These are phyloP conservation scores for Lasioglossum baleicum DNA, from an alignment of 1,140 invertebrate species.

Conservation along the genomic window DNA sequence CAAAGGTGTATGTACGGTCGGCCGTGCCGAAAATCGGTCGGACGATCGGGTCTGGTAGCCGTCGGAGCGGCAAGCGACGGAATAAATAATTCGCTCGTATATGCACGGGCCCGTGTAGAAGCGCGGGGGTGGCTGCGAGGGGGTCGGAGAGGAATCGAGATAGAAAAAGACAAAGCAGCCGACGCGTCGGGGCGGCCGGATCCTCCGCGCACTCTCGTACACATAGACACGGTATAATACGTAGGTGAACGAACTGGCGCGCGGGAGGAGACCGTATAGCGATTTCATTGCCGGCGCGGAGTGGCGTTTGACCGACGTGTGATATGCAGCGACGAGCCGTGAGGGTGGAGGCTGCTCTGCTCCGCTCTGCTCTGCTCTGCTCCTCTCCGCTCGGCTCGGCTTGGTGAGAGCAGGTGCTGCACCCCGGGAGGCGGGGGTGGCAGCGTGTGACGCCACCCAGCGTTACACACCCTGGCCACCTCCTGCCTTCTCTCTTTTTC, in stretches of 20 bases:
- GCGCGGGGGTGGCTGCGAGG: neutral
- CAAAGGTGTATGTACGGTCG: conserved; percentile 62
- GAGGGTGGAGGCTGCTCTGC: conserved; percentile 47
- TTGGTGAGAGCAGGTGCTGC: conserved; percentile 37
- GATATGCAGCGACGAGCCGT: conserved; percentile 69
- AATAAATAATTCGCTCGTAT: conserved; percentile 65
- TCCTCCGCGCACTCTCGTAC: conserved; percentile 6
- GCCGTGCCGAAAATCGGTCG: conserved; percentile 64
- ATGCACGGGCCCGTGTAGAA: conserved; percentile 41
- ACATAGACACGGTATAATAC: conserved; percentile 33
- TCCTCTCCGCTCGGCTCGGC: no score
- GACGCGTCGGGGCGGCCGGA: neutral
- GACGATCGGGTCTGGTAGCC: conserved; percentile 61
- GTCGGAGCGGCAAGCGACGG: conserved; percentile 63
- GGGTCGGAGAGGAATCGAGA: neutral
- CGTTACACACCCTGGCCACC: conserved; percentile 54
- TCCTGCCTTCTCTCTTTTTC: conserved; percentile 61
- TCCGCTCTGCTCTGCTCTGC: no score
- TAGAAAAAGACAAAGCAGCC: no score
- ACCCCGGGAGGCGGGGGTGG: conserved; percentile 29
- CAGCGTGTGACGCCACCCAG: conserved; percentile 60
- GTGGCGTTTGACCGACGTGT: conserved; percentile 74
- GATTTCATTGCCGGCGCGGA: conserved; percentile 70
- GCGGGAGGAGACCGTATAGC: conserved; percentile 49
- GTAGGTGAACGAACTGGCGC: conserved; percentile 38